Percentiles rank a stretch among this genome's conserved stretches.
Conservation (phyloP, 2,797 vertebrate genomes). For the Chelonia mydas region DNA sequence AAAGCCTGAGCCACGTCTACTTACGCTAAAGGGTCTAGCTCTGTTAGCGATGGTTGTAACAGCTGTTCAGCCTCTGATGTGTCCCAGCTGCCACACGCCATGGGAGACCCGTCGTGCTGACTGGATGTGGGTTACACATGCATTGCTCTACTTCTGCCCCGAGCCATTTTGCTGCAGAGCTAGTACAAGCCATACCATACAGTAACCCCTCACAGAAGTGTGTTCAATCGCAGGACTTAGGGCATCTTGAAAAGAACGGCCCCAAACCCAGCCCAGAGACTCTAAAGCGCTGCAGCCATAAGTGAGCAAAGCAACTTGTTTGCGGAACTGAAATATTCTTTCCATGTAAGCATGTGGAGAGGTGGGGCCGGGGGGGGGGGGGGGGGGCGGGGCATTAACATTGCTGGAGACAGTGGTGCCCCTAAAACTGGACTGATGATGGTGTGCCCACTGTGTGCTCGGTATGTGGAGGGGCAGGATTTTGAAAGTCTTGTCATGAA, state of each 20-base stretch:
- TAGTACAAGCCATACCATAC: rapidly evolving
- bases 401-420: background rate
- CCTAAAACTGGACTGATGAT: background rate
- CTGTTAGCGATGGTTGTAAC: background rate
- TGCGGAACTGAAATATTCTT: background rate
- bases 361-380: no score
- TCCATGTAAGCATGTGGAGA: background rate
- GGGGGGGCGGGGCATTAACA: no score
- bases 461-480: no score
- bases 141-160: no score
- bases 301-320: background rate
- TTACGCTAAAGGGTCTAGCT: background rate
- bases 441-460: no score
- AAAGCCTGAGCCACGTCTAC: rapidly evolving
- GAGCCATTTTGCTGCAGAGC: background rate
- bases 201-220: rapidly evolving
- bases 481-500: no score
- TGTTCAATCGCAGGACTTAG: background rate
- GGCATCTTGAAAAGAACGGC: background rate
- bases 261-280: background rate
- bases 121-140: background rate
- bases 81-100: background rate
- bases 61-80: background rate
- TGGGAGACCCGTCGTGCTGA: background rate
- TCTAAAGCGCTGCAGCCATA: background rate